Evolutionary conservation across 64 coral and sea anemone species (phyloP), one percentile per base, ranked within the genome.

Genomic region (Actinia equina): DNA sequence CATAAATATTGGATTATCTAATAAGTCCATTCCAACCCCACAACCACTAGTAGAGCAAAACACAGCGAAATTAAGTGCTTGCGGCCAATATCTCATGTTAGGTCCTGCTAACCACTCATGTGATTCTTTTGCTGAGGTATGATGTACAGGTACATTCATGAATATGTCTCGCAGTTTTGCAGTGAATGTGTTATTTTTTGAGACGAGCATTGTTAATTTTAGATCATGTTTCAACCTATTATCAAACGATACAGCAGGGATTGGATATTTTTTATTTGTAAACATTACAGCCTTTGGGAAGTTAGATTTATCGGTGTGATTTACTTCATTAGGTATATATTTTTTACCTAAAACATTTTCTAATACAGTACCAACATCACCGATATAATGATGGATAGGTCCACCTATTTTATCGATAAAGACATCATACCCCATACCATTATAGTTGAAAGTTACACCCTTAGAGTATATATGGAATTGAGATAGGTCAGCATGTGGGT

Each of bases 221-320:
- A 82, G 42, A 82, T 22, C 44, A 42, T 82, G 43, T 82, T 43
- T 41, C 42, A 27, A 82, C 22, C 27, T 82, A 82, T 22, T 22
- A 19, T 22, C 42, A 27, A 82, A 27, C 11, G 42, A 82, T 27
- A 82, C 80, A 82, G 20, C 80, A 82, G 42, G 42, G 42, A 43
- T 27, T 19, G 42, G 22, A 82, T 82, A 82, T 1, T 82, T 82
- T 43, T 82, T 82, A 27, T 82, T 82, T 13, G 80, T 82, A 41
- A 43, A 42, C 22, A 22, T 82, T 30, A 27, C 42, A 41, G 37
- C 27, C 27, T 43, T 27, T 82, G 80, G 43, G 22, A 82, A 82
- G 13, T 17, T 17, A 58, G 55, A 7, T 58, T 7, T 7, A 58
- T 37, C 30, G 30, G 30, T 37, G 30, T 82, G 80, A 82, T 82